phyloP scores from a whole-genome alignment of 2,888 invertebrate genomes.

The Drosophila pseudotalamancana region DNA sequence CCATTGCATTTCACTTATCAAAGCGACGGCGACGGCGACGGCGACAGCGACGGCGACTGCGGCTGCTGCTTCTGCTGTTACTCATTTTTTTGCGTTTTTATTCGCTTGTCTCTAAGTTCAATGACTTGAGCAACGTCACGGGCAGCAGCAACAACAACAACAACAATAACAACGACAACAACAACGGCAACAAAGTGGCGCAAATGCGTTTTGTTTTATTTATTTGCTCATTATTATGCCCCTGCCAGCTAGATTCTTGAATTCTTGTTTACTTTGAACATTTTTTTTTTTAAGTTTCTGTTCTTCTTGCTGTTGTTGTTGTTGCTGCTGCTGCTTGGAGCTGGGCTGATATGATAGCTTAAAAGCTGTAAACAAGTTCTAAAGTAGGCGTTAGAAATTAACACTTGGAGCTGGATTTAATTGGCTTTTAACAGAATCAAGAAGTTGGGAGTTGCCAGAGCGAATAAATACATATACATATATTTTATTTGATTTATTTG shows the following conservation, averaged over 20 bases:
- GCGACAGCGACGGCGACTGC: slow-evolving; percentile 5
- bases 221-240: slow-evolving; percentile 77
- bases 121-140: slow-evolving; percentile 82
- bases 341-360: slow-evolving; percentile 70
- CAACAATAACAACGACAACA: slow-evolving; percentile 27
- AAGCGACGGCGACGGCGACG: slow-evolving; percentile 20
- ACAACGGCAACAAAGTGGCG: slow-evolving; percentile 67
- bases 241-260: slow-evolving; percentile 60
- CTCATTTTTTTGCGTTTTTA: slow-evolving; percentile 56
- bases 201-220: slow-evolving; percentile 79
- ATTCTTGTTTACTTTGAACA: slow-evolving; percentile 74
- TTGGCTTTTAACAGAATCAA: slow-evolving; percentile 4
- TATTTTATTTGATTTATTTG: too few species aligned
- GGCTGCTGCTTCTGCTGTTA: slow-evolving; percentile 25
- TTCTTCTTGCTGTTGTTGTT: slow-evolving; percentile 27
- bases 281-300: slow-evolving; percentile 53
- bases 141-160: slow-evolving; percentile 59
- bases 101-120: slow-evolving; percentile 78
- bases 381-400: slow-evolving; percentile 65
- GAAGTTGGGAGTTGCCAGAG: not conserved
- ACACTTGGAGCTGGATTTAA: slow-evolving; percentile 34
- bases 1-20: slow-evolving; percentile 77
- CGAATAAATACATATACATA: too few species aligned
- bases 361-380: slow-evolving; percentile 69
- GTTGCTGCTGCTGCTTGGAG: slow-evolving; percentile 21